A percentile compares a stretch with the other conserved stretches of the same genome.
Evolutionary conservation across 2,888 invertebrate species (phyloP).

Genomic region (Synanthedon formicaeformis): DNA sequence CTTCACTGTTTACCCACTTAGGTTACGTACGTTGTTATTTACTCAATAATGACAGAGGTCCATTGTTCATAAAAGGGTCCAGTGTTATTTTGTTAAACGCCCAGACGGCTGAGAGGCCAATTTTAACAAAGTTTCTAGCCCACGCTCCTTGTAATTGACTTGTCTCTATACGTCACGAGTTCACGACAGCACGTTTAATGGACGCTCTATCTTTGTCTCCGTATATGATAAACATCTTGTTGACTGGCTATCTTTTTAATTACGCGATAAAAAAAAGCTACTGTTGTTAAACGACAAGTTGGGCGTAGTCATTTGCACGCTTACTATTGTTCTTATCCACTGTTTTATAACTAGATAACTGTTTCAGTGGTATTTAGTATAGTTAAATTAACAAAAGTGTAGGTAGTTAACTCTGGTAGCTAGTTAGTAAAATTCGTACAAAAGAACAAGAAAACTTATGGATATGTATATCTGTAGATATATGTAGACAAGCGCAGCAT

Average conservation of each 20-base stretch:
- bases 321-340: too few relatives aligned
- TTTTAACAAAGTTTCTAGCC: conserved; percentile 1
- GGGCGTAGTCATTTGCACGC: too few relatives aligned
- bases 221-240: conserved; percentile 1
- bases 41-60: not conserved
- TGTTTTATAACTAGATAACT: too few relatives aligned
- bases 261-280: not conserved
- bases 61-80: not conserved
- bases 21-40: not conserved
- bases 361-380: too few relatives aligned
- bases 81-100: not conserved
- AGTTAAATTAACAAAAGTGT: too few relatives aligned
- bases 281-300: too few relatives aligned
- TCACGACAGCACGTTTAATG: conserved; percentile 13
- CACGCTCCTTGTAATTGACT: conserved; percentile 18
- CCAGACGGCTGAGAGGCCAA: not conserved
- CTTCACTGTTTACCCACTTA: conserved; percentile 1
- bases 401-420: too few relatives aligned
- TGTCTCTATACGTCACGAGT: conserved; percentile 14
- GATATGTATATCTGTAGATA: too few relatives aligned
- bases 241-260: conserved; percentile 2
- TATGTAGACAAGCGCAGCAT: too few relatives aligned
- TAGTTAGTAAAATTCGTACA: too few relatives aligned
- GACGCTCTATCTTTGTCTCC: conserved; percentile 2
- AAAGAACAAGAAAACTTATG: too few relatives aligned